These are phyloP conservation scores for Muscidifurax raptorellus DNA, from an alignment of 1,140 invertebrate genomes.

Conservation along the genomic window DNA sequence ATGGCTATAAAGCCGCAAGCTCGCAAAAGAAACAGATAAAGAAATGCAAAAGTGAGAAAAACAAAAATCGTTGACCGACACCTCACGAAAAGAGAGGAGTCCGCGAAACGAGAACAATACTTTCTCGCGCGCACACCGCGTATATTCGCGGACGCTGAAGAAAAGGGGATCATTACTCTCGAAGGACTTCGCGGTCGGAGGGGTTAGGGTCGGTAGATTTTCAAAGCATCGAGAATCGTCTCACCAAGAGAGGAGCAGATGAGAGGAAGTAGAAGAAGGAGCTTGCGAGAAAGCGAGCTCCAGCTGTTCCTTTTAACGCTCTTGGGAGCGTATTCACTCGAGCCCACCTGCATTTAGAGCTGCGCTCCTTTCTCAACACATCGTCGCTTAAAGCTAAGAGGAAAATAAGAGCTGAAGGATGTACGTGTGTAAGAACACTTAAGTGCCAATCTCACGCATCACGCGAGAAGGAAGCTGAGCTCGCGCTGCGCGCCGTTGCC, in stretches of 20 bases:
- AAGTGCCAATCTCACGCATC: constrained; percentile 37
- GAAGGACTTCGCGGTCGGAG: background rate
- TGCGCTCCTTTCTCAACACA: background rate
- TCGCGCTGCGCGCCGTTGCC: background rate
- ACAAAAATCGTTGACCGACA: background rate
- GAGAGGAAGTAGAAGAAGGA: background rate
- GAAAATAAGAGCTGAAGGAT: background rate
- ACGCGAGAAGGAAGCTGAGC: background rate
- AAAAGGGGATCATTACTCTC: constrained; percentile 39
- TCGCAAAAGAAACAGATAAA: background rate
- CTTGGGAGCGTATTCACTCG: background rate
- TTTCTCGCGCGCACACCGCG: background rate
- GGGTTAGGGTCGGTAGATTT: background rate
- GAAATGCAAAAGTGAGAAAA: background rate
- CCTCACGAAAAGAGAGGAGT: too few species aligned
- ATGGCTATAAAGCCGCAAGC: background rate
- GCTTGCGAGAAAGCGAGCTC: background rate
- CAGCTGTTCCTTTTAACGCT: constrained; percentile 36
- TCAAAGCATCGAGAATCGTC: background rate
- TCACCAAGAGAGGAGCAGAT: background rate
- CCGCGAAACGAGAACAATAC: background rate
- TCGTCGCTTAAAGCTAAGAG: background rate
- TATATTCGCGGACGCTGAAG: constrained; percentile 5
- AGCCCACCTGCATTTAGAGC: constrained; percentile 20
- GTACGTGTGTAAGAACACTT: constrained; percentile 14